These are phyloP conservation scores for Gisinianus flammeolus DNA, from an alignment of 2,888 invertebrate genomes.

Conservation along the genomic window DNA sequence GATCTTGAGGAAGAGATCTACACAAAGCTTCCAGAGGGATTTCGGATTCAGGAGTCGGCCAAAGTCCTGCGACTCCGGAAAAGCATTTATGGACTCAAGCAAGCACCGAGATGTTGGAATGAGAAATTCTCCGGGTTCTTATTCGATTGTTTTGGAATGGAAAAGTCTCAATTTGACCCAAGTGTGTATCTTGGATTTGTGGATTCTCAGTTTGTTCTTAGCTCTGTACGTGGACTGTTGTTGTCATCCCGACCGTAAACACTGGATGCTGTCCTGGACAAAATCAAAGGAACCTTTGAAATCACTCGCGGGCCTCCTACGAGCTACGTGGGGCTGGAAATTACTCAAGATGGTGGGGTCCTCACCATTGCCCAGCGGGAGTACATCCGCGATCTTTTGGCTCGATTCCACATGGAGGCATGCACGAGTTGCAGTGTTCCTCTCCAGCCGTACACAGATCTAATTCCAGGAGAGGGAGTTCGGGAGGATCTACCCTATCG, in stretches of 20 bases:
- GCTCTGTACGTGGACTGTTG: constrained; percentile 52
- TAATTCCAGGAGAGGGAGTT: background rate
- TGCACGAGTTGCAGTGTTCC: background rate
- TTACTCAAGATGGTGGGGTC: background rate
- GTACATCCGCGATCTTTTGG: background rate
- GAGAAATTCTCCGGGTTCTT: constrained; percentile 33
- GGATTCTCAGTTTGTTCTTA: constrained; percentile 37
- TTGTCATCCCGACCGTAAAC: background rate
- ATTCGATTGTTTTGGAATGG: constrained; percentile 8
- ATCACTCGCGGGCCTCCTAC: background rate
- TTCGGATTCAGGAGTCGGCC: no score
- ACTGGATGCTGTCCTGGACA: background rate
- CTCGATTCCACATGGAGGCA: background rate
- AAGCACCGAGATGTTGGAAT: constrained; percentile 52
- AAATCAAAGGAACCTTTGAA: background rate
- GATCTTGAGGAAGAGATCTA: constrained; percentile 36
- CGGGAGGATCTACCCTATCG: constrained; percentile 39
- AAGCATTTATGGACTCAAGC: constrained; percentile 55
- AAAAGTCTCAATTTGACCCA: constrained; percentile 38
- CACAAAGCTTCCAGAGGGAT: constrained; percentile 31
- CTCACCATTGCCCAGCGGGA: background rate
- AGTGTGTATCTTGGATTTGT: constrained; percentile 34
- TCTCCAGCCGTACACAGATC: constrained; percentile 5
- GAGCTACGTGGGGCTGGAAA: background rate
- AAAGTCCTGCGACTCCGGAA: constrained; percentile 41